Evolutionary conservation across 2,113 vertebrate species (phyloP).

Genomic region (Procavia capensis): DNA sequence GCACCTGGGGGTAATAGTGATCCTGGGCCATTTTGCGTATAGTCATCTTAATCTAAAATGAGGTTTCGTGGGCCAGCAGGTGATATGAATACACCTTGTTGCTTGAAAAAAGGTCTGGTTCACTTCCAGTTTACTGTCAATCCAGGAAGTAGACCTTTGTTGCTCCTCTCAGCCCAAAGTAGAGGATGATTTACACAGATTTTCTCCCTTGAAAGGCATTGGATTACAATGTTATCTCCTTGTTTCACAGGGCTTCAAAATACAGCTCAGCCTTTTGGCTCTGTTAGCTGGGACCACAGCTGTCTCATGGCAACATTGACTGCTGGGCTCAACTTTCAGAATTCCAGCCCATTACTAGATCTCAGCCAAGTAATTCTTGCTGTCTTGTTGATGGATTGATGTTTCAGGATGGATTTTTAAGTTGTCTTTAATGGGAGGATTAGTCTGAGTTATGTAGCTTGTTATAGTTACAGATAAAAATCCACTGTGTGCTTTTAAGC

Average conservation of each 20-base stretch:
- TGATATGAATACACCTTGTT: neutral
- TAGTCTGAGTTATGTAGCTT: too few species aligned
- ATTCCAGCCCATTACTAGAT: too few species aligned
- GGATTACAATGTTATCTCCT: neutral
- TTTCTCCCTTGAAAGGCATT: neutral
- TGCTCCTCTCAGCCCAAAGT: neutral
- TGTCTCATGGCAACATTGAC: neutral
- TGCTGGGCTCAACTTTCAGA: neutral
- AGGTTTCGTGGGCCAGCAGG: neutral
- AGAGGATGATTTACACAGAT: neutral
- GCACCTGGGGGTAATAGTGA: neutral
- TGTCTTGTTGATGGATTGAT: too few species aligned
- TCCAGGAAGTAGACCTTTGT: neutral
- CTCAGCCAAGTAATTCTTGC: too few species aligned
- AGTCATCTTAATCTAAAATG: neutral
- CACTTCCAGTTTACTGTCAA: neutral
- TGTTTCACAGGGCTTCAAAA: neutral
- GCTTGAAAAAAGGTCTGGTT: neutral
- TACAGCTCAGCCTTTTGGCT: neutral
- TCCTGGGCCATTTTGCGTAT: neutral
- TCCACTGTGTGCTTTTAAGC: too few species aligned
- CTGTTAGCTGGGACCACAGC: neutral
- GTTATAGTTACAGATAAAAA: too few species aligned
- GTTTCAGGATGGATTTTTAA: too few species aligned
- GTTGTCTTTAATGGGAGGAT: too few species aligned